Evolutionary conservation across 2,888 invertebrate genomes (phyloP), one percentile per base, ranked within the genome.

Genomic region (Rosalia funebris): DNA sequence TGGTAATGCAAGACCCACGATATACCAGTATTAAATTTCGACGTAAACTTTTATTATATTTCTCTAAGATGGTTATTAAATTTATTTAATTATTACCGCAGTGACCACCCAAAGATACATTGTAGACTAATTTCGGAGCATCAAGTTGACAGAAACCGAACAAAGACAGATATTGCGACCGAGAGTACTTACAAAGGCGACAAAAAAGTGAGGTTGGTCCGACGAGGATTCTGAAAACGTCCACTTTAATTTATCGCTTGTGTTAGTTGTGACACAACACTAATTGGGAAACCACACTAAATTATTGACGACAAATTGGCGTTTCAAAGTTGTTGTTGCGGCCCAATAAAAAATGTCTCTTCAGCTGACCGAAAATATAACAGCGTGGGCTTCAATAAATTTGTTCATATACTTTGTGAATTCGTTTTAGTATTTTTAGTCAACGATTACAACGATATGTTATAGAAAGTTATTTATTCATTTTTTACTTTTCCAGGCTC

Each of bases 211-310:
- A 56, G 10, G 53, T 32, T 19, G 31, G 39, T 50, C 52, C 57
- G 58, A 34, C 10, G 44, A 36, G 39, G 41, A 54, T 55, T 44
- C 42, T 34, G 46, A 55, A 67, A 70, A 70, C 69, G 74, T 75
- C 75, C 65, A 66, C 62, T 73, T 70, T 71, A 74, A 75, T 75
- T 75, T 75, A 75, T 75, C 75, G 75, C 70, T 65, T 66, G 65
- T 74, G 74, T 75, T 73, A 66, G 50, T 67, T 65, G 73, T 71
- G 75, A 75, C 74, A 75, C 65, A 68, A 64, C 65, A 72, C 75
- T 75, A 75, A 75, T 75, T 75, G 75, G 75, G 53, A 60, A 58
- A 62, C 62, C 62, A 53, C 62, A 62, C 58, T 62, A 62, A 62
- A 62, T 62, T 62, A 62, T 62, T 50, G 62, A 62, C 62, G 57